A percentile compares a stretch with the other conserved stretches of the same genome.
Evolutionary conservation across 2,888 invertebrate genomes (phyloP).

Genomic region (Ypsolopha scabrella): DNA sequence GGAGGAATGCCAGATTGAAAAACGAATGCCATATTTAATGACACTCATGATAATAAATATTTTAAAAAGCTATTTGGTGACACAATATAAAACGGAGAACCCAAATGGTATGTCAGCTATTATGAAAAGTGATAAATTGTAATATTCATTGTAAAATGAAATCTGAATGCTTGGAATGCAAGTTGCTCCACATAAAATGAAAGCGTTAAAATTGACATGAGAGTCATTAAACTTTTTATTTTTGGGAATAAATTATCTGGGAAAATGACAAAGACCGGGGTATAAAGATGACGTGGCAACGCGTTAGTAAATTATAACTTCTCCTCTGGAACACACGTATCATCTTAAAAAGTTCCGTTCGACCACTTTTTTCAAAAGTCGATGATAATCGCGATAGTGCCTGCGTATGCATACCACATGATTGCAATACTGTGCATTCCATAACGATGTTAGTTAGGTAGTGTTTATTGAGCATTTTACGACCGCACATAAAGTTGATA

Average conservation of each 20-base stretch:
- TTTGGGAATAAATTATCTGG: too few species aligned
- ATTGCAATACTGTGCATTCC: background rate
- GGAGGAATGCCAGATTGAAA: slow-evolving; percentile 3
- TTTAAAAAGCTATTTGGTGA: background rate
- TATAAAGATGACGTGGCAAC: too few species aligned
- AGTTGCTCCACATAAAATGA: too few species aligned
- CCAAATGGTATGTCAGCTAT: background rate
- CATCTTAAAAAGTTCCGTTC: too few species aligned
- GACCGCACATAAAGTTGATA: slow-evolving; percentile 2
- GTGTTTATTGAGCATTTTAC: background rate
- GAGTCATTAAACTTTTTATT: too few species aligned
- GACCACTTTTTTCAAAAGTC: too few species aligned
- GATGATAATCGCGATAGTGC: background rate
- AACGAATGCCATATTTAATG: background rate
- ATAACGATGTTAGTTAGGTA: background rate
- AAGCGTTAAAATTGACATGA: too few species aligned
- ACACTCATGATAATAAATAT: slow-evolving; percentile 1
- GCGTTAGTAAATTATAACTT: too few species aligned
- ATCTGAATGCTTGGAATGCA: too few species aligned
- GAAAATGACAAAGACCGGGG: too few species aligned
- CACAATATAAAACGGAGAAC: background rate
- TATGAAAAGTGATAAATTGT: background rate
- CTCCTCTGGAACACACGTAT: too few species aligned
- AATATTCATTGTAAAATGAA: background rate
- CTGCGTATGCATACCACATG: background rate